Base-by-base conservation (phyloP, 2,888 invertebrate species). In the Cephus pygmeus region DNA sequence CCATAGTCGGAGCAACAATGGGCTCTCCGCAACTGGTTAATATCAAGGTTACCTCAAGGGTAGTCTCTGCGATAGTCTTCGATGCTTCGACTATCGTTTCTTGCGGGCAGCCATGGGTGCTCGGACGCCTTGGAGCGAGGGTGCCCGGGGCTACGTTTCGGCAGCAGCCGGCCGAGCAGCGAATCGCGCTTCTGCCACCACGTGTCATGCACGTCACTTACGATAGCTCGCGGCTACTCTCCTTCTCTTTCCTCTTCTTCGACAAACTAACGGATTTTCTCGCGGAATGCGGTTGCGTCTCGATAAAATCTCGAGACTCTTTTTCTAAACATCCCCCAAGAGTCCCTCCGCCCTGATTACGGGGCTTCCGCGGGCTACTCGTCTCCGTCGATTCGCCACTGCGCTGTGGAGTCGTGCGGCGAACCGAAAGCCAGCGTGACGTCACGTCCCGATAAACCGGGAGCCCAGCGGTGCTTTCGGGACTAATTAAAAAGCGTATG, bases 1-100 rank as follows among this genome's bases (percentile, higher is more conserved):
- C 88, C 86, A 88, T 87, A 87, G 88, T 88, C 77, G 79, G 77
- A 40, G 81, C 85, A 85, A 89, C 89, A 89, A 89, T 89, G 85
- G 88, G 81, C 86, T 84, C 85, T 88, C 85, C 83, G 85, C 87
- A 83, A 87, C 87, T 88, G 88, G 86, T 88, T 89, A 88, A 88
- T 88, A 88, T 89, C 88, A 89, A 89, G 89, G 88, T 87, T 88
- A 85, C 85, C 86, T 85, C 84, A 87, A 87, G 87, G 87, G 86
- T 87, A 85, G 84, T 84, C 85, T 81, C 80, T 73, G 80, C 80
- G 81, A 79, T 71, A 23, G 75, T 56, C 23, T 56, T 56, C 40
- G 40, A 56, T 23, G 40, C 40, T 40, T 40, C 40, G 23, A 6
- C 40, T 9, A 56, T 56, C 40, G 40, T 56, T 56, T 23, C 40